Conservation (phyloP, 1,140 invertebrate genomes). For the Bombus picipes region DNA sequence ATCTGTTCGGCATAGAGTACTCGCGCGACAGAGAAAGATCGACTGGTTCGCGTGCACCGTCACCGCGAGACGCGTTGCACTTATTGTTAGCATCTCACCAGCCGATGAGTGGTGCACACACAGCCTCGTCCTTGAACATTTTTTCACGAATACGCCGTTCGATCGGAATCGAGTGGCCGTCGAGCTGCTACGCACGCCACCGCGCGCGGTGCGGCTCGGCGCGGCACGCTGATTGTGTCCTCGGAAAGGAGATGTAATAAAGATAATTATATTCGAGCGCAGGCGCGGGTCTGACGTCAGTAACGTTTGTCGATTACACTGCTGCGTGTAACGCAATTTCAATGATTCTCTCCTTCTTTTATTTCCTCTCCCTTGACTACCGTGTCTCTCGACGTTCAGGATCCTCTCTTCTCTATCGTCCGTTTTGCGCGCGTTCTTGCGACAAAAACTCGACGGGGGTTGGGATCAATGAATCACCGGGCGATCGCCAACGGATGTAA, state of each 20-base stretch:
- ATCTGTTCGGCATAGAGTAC: not conserved
- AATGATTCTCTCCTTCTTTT: not conserved
- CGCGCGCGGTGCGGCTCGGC: not conserved
- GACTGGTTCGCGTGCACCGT: conserved; percentile 1
- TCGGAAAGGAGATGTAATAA: conserved; percentile 69
- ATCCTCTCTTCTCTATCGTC: not conserved
- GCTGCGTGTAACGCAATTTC: conserved; percentile 41
- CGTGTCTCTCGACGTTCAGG: not conserved
- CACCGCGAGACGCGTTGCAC: conserved; percentile 7
- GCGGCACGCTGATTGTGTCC: conserved; percentile 50
- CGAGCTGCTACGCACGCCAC: not conserved
- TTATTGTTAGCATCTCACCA: conserved; percentile 41
- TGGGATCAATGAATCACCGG: not conserved
- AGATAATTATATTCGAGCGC: conserved; percentile 63
- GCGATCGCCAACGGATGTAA: not conserved
- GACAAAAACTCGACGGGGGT: not conserved
- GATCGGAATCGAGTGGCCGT: conserved; percentile 41
- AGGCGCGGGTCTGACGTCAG: conserved; percentile 52
- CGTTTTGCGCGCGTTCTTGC: not conserved
- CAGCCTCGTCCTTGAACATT: conserved; percentile 54
- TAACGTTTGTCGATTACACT: conserved; percentile 55
- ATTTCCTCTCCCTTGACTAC: no score
- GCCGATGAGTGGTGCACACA: conserved; percentile 39
- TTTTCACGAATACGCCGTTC: conserved; percentile 39
- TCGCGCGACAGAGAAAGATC: not conserved